Base-by-base conservation (phyloP, 2,888 invertebrate species). In the Muschampia plurimacula region DNA sequence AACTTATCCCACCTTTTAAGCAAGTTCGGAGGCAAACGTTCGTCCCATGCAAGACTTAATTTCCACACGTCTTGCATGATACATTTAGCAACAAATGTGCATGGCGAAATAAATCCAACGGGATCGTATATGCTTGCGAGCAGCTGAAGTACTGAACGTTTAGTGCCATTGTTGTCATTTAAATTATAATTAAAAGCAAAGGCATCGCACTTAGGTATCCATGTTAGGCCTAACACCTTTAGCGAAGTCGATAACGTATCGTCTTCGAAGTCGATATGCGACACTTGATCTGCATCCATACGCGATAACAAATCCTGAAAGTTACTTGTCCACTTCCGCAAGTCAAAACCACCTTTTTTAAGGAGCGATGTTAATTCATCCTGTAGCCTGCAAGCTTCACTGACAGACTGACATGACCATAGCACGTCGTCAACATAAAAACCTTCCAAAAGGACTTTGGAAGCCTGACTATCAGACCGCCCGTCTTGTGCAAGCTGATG, bases 401-500 rank as follows among this genome's bases (percentile, higher is more conserved):
- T 5, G 49, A 49, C 49, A 49, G 49, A 49, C n/a, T 49, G 49
- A 49, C 49, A 49, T 49, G 49, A 49, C 49, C 49, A 49, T n/a
- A 49, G n/a, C 5, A 49, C 49, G n/a, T 49, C 49, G 49, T 49
- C 49, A 49, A 49, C 49, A n/a, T 49, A 49, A 49, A 49, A 49
- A 49, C 49, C n/a, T n/a, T 49, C 12, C n/a, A 49, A 49, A n/a
- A 49, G 49, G 49, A 49, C 12, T n/a, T 49, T 49, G n/a, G 49
- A 49, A 49, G 49, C 49, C n/a, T 49, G 49, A 5, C n/a, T n/a
- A n/a, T 49, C 7, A 49, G 49, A 12, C 49, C 12, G 49, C 13
- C 60, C 68, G 28, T 60, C 60, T 28, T 46, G 57, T 13, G 68
- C 68, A n/a, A 68, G 55, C 28, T 68, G 68, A 32, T 46, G 68